Evolutionary conservation across 2,888 invertebrate species (phyloP).

Genomic region (Phortica magna): DNA sequence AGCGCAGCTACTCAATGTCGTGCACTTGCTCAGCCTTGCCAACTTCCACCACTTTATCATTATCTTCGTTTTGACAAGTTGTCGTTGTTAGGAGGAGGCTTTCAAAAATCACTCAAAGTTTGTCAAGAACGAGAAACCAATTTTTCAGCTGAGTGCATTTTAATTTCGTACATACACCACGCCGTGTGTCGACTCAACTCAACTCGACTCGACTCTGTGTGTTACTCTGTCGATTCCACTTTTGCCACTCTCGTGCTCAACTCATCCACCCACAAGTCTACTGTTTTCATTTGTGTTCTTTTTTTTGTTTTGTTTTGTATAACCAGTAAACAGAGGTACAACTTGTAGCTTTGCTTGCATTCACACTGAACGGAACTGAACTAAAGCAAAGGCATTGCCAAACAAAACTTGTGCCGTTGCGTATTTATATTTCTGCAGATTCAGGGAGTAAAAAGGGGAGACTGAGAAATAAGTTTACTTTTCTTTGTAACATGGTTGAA

Average conservation of each 20-base stretch:
- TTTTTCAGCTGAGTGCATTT: conserved; percentile 78
- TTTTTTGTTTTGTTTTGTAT: conserved; percentile 32
- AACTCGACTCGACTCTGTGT: no score
- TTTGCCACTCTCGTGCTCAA: not conserved
- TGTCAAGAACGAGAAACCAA: conserved; percentile 74
- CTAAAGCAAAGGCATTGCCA: not conserved
- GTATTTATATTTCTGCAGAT: conserved; percentile 23
- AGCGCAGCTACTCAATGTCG: conserved; percentile 28
- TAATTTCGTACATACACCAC: conserved; percentile 74
- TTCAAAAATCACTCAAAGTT: conserved; percentile 69
- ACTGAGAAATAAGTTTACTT: conserved; percentile 61
- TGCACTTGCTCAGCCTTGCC: not conserved
- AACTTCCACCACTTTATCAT: not conserved
- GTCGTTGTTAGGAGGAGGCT: conserved; percentile 58
- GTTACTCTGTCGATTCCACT: not conserved
- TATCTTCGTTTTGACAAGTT: not conserved
- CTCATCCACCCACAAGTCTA: not conserved
- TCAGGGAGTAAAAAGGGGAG: not conserved
- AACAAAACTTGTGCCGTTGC: conserved; percentile 14
- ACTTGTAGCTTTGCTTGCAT: conserved; percentile 35
- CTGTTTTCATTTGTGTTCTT: not conserved
- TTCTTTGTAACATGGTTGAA: conserved; percentile 69
- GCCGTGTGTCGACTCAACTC: conserved; percentile 55
- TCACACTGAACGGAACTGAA: not conserved
- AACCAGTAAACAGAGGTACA: conserved; percentile 16